Conservation (phyloP, 1,140 invertebrate species). For the Drosophila parvula region DNA sequence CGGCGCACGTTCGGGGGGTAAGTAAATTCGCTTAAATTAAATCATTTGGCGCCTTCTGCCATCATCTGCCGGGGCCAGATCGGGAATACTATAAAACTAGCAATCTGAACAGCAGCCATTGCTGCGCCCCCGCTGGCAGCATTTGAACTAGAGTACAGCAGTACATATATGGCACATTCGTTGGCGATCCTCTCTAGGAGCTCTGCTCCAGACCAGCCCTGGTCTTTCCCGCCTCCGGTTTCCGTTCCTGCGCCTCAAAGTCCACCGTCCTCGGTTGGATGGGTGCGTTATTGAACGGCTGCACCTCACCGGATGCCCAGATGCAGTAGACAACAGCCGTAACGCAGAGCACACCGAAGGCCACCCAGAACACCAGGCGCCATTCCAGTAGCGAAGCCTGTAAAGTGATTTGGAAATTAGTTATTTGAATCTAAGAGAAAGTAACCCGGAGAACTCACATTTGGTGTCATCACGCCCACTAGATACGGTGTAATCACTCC, state of each 20-base stretch:
- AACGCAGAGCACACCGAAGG: constrained; percentile 87
- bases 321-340: constrained; percentile 90
- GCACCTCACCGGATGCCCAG: constrained; percentile 89
- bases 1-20: constrained; percentile 33
- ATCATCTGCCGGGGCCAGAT: constrained; percentile 36
- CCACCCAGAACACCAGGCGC: constrained; percentile 93
- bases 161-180: constrained; percentile 62
- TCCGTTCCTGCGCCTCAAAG: constrained; percentile 68
- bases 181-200: constrained; percentile 44
- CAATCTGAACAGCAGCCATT: constrained; percentile 55
- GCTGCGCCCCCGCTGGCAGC: constrained; percentile 17
- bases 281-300: constrained; percentile 88
- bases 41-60: constrained; percentile 45
- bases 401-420: constrained; percentile 5
- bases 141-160: constrained; percentile 50
- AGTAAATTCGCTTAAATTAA: constrained; percentile 68
- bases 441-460: constrained; percentile 85
- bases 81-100: constrained; percentile 78
- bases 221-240: constrained; percentile 30
- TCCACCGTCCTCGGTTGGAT: constrained; percentile 50
- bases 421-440: not conserved
- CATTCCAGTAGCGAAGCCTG: constrained; percentile 91
- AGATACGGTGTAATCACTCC: constrained; percentile 92
- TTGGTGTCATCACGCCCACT: constrained; percentile 90
- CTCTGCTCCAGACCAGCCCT: constrained; percentile 48